Base-by-base conservation (phyloP, 2,888 invertebrate genomes). In the Lomographa bimaculata region DNA sequence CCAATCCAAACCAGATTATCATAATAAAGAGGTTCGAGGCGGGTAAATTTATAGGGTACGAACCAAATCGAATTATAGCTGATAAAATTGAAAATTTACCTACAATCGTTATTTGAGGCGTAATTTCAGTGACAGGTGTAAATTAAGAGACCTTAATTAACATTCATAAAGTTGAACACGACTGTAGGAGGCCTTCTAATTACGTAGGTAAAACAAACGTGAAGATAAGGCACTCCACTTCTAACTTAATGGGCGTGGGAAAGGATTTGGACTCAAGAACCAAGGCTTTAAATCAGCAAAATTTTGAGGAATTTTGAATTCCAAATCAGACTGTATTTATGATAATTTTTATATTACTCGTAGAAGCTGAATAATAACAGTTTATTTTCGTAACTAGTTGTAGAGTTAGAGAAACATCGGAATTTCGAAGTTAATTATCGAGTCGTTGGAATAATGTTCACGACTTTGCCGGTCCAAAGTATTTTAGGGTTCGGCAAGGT, bases 161-260 rank as follows among this genome's bases (percentile, higher is more conserved):
- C 52, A 47, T 51, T 50, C 29, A 57, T 60, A 45, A 56, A 54
- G 42, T 46, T 39, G 29, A 41, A 37, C 40, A 29, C 16, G 42
- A 29, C 34, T 46, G 30, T 27, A 34, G 41, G 49, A 54, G 50
- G 53, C 48, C 35, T 23, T 56, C 59, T 64, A 63, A 64, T 66
- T 61, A 60, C 56, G 54, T 49, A 54, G 41, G 59, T 61, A 59
- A 61, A 61, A 58, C 59, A 64, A 60, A 64, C 36, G 50, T 49
- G 48, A 42, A 42, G 45, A 55, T 60, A 61, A 60, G 55, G 52
- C 47, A 49, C 46, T 57, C 58, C 54, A 60, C 55, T 64, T 59
- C 47, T 28, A 54, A 29, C 21, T 42, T 39, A 47, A 46, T 39
- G 28, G 30, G 20, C 47, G 47, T 50, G 59, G 47, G 51, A 54